A percentile compares a stretch with the other conserved stretches of the same genome.
phyloP scores from a whole-genome alignment of 1,140 invertebrate genomes.

The Pemphigus obesinymphae region DNA sequence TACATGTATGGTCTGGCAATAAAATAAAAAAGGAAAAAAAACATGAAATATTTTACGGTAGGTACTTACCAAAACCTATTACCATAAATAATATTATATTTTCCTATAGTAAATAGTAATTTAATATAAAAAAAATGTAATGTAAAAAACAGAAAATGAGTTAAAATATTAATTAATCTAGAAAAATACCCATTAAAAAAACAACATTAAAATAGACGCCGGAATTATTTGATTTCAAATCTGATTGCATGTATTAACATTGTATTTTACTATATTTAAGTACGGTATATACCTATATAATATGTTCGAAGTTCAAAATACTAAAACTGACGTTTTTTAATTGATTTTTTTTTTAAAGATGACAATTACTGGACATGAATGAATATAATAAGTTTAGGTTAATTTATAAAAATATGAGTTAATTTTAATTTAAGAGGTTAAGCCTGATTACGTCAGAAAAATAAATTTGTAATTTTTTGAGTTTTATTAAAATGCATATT shows the following conservation, averaged over 20 bases:
- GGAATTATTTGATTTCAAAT: neutral
- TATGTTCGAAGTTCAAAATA: neutral
- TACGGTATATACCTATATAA: neutral
- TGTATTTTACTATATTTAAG: neutral
- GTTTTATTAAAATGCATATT: no score
- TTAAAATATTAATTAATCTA: slow-evolving; percentile 15
- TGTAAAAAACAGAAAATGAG: neutral
- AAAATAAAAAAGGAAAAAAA: neutral
- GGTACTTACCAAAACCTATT: neutral
- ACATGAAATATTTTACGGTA: neutral
- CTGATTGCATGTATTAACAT: neutral
- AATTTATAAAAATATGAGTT: no score
- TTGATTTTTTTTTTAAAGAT: no score
- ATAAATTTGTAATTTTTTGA: no score
- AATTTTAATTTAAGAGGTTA: no score
- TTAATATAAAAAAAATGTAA: neutral
- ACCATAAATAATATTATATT: neutral
- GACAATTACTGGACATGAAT: no score
- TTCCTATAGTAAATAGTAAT: neutral
- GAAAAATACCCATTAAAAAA: neutral
- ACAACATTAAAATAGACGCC: neutral
- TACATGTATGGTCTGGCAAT: neutral
- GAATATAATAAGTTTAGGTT: no score
- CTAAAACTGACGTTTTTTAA: no score
- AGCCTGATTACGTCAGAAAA: no score